Percentiles rank a stretch among this genome's conserved stretches.
These are phyloP conservation scores for Eurystomus glaucurus DNA, from an alignment of 2,797 vertebrate species.

Conservation along the genomic window DNA sequence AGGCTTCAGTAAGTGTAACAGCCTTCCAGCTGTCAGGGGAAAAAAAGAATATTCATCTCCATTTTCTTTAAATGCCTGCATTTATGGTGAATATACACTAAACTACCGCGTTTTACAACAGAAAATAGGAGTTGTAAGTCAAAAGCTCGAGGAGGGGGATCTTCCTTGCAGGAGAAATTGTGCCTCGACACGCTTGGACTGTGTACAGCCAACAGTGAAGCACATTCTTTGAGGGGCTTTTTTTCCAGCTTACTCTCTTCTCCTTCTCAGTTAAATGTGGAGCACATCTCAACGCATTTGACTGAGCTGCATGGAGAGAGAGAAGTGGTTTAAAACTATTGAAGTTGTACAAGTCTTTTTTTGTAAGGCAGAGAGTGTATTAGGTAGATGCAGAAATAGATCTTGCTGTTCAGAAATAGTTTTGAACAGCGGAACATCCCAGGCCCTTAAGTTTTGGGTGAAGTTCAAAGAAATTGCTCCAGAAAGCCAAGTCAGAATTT, in stretches of 20 bases:
- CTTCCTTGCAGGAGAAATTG: not conserved
- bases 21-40: not conserved
- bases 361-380: not conserved
- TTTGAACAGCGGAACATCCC: constrained; percentile 10
- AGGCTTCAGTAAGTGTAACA: not conserved
- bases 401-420: not conserved
- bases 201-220: not conserved
- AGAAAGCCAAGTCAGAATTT: constrained; percentile 63
- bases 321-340: not conserved
- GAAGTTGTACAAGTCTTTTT: not conserved
- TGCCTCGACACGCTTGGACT: not conserved
- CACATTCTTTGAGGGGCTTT: not conserved
- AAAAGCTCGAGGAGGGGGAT: not conserved
- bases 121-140: not conserved
- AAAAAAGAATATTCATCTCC: not conserved
- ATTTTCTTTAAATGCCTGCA: not conserved
- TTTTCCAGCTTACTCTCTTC: not conserved
- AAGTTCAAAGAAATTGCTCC: constrained; percentile 62
- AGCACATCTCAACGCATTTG: not conserved
- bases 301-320: not conserved
- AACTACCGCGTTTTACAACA: not conserved
- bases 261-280: not conserved
- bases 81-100: not conserved
- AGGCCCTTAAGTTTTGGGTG: not conserved
- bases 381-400: constrained; percentile 3